A percentile compares a stretch with the other conserved stretches of the same genome.
These are phyloP conservation scores for Bicyclus anynana DNA, from an alignment of 1,140 invertebrate genomes.

Conservation along the genomic window DNA sequence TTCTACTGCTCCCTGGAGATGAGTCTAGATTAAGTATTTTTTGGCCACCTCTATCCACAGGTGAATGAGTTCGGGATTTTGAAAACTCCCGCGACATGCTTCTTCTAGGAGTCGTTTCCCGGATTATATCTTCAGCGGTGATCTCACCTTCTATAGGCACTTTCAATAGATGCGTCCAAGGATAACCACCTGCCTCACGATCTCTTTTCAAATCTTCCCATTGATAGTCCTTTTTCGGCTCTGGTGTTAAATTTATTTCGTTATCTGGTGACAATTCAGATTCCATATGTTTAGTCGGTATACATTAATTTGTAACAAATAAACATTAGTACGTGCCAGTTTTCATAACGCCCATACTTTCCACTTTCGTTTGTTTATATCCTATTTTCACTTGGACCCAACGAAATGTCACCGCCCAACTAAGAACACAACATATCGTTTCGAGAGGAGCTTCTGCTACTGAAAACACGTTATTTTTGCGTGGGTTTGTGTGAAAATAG, in stretches of 20 bases:
- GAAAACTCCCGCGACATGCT: conserved; percentile 71
- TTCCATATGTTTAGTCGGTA: conserved; percentile 67
- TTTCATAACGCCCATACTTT: conserved; percentile 34
- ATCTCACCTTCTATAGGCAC: conserved; percentile 75
- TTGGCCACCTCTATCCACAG: conserved; percentile 46
- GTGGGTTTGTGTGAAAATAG: conserved; percentile 75
- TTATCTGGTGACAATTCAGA: conserved; percentile 74
- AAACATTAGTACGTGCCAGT: conserved; percentile 26
- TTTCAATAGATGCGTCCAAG: conserved; percentile 83
- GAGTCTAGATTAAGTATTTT: conserved; percentile 71
- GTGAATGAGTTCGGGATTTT: conserved; percentile 63
- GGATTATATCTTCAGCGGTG: conserved; percentile 69
- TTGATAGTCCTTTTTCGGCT: conserved; percentile 83
- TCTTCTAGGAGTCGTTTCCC: conserved; percentile 62
- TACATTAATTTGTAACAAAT: conserved; percentile 13
- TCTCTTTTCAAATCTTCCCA: conserved; percentile 84
- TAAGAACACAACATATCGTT: conserved; percentile 72
- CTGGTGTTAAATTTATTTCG: conserved; percentile 72
- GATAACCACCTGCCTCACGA: conserved; percentile 80
- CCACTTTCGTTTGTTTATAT: conserved; percentile 22
- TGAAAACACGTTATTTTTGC: conserved; percentile 71
- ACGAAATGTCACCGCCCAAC: conserved; percentile 58
- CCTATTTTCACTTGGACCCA: conserved; percentile 53
- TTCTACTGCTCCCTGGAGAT: conserved; percentile 73
- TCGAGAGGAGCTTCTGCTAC: conserved; percentile 61